Evolutionary conservation across 2,888 invertebrate species (phyloP).

Genomic region (Torymus aiolomorphi): DNA sequence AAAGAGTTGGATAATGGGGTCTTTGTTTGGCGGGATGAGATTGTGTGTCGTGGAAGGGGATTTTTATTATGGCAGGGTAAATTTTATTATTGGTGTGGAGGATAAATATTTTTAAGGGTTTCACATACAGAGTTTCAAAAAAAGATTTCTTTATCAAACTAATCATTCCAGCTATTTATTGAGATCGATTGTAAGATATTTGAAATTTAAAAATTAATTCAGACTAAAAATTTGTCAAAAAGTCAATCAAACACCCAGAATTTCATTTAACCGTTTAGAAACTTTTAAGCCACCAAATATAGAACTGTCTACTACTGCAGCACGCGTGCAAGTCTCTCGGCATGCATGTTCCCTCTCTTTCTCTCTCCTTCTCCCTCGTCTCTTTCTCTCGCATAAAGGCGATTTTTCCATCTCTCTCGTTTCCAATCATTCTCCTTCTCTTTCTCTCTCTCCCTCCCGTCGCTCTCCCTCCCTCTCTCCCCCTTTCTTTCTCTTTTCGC

Average conservation of each 20-base stretch:
- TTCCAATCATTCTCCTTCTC: constrained; percentile 38
- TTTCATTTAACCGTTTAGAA: constrained; percentile 25
- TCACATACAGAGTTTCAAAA: too few relatives aligned
- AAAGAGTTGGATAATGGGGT: too few relatives aligned
- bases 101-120: background rate
- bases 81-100: background rate
- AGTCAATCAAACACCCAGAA: background rate
- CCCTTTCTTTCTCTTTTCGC: constrained; percentile 5
- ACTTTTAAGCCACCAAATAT: constrained; percentile 24
- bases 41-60: too few relatives aligned
- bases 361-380: constrained; percentile 24
- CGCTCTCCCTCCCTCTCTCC: too few relatives aligned
- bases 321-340: background rate
- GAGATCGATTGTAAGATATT: background rate
- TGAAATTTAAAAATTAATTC: background rate
- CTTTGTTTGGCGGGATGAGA: too few relatives aligned
- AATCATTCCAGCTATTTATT: too few relatives aligned
- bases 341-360: constrained; percentile 13
- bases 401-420: constrained; percentile 34
- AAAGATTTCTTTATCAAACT: too few relatives aligned
- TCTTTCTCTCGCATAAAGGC: constrained; percentile 18
- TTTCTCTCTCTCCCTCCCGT: constrained; percentile 6
- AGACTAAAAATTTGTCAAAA: background rate
- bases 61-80: too few relatives aligned
- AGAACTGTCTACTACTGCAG: constrained; percentile 13